Percentiles rank a stretch among this genome's conserved stretches.
These are phyloP conservation scores for Oreohelix idahoensis DNA, from an alignment of 1,140 invertebrate genomes.

Conservation along the genomic window DNA sequence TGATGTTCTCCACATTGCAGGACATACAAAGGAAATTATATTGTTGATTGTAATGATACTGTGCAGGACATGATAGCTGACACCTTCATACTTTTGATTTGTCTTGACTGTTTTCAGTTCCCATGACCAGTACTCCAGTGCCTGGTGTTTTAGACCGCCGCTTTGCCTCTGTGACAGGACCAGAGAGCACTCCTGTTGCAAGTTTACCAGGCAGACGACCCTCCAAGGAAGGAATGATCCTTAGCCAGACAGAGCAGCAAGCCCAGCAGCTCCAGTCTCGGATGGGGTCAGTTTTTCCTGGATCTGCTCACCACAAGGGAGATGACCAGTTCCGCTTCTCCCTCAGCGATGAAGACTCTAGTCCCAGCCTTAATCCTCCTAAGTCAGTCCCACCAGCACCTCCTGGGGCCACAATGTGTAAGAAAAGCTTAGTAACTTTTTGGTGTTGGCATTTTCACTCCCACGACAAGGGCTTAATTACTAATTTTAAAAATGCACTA, in stretches of 20 bases:
- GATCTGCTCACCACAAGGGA: conserved; percentile 29
- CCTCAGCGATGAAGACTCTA: conserved; percentile 45
- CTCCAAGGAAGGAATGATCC: conserved; percentile 26
- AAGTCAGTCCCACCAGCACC: conserved; percentile 63
- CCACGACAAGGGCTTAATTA: too few species aligned
- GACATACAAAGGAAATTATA: too few species aligned
- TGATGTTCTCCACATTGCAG: too few species aligned
- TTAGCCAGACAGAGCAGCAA: neutral
- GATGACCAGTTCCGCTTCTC: conserved; percentile 35
- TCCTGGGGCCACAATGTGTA: conserved; percentile 65
- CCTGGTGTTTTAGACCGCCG: conserved; percentile 7
- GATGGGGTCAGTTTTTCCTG: conserved; percentile 27
- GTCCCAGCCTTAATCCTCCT: conserved; percentile 57
- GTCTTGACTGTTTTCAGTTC: conserved; percentile 33
- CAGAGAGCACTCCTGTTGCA: conserved; percentile 24
- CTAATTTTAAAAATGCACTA: too few species aligned
- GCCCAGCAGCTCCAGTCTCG: neutral
- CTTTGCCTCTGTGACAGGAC: conserved; percentile 6
- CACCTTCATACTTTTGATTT: too few species aligned
- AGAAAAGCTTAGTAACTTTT: too few species aligned
- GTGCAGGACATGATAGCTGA: too few species aligned
- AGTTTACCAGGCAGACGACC: conserved; percentile 34
- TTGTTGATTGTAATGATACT: too few species aligned
- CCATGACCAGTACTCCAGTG: conserved; percentile 35
- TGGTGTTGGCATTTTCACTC: too few species aligned